phyloP scores from a whole-genome alignment of 2,888 invertebrate species.

The Drosophila paramelanica region DNA sequence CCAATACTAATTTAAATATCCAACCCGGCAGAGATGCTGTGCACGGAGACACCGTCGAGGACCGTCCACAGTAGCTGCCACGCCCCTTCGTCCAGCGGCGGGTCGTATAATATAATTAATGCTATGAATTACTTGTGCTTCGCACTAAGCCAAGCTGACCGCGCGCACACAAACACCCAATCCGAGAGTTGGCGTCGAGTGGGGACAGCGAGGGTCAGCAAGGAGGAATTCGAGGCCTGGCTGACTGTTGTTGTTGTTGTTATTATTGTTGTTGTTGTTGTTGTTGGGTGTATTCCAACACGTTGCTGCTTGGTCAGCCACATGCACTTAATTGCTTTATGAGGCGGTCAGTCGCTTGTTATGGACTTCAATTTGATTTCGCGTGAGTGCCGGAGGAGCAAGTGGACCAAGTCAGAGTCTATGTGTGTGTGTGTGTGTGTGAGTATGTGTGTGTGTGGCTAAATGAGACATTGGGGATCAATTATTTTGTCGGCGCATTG shows the following conservation, averaged over 20 bases:
- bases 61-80: not conserved
- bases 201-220: constrained; percentile 36
- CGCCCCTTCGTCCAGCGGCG: constrained; percentile 12
- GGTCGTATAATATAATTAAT: constrained; percentile 77
- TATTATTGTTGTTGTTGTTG: constrained; percentile 37
- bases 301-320: constrained; percentile 82
- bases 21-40: not conserved
- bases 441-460: constrained; percentile 14
- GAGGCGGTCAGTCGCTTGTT: constrained; percentile 82
- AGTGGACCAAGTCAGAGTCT: constrained; percentile 34
- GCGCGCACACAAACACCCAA: constrained; percentile 40
- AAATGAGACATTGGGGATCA: constrained; percentile 80
- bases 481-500: constrained; percentile 69
- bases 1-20: constrained; percentile 28
- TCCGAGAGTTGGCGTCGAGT: constrained; percentile 8
- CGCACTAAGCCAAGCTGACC: constrained; percentile 53
- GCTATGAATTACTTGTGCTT: constrained; percentile 76
- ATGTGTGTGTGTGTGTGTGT: constrained; percentile 12
- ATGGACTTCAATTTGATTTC: constrained; percentile 82
- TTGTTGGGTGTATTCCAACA: constrained; percentile 67
- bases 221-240: constrained; percentile 14
- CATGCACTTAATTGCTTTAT: constrained; percentile 85
- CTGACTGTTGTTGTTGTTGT: constrained; percentile 9
- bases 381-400: constrained; percentile 37
- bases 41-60: not conserved